Base-by-base conservation (phyloP, 1,140 invertebrate species). In the Drosophila erecta region DNA sequence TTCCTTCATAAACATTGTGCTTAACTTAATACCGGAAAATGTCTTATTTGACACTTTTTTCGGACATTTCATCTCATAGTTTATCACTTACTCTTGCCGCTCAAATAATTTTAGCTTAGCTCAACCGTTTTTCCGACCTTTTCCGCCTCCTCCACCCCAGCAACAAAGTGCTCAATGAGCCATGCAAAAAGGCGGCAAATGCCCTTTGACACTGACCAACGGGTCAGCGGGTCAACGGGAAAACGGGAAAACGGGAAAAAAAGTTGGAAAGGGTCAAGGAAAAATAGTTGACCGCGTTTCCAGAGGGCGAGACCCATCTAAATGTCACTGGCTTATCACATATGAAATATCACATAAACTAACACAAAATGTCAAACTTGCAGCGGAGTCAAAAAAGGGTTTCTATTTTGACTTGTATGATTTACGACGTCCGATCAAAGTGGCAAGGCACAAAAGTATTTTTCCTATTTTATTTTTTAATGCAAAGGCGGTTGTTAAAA, bases 331-430 rank as follows among this genome's bases (percentile, higher is more conserved):
- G 76, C 79, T 83, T 89, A 87, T 87, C 83, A 83, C 64, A 83
- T 79, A 79, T 81, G 83, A 83, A 87, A 87, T 87, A 87, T 87
- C 83, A 70, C 83, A 79, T 87, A 87, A 89, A 89, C 83, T 87
- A 85, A 85, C 57, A 81, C 81, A 86, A 86, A 87, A 89, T 87
- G 83, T 89, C 84, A 87, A 79, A 77, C 67, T 80, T 79, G 80
- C 79, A 66, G 72, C 58, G 44, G 30, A 40, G 60, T 38, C 24
- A 41, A 74, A 43, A 41, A 41, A 38, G 17, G 27, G 51, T 20
- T 17, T 65, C 44, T 46, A 24, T 44, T 57, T 58, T 57, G 54
- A 35, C 59, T 87, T 38, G 24, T 46, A 86, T 86, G 83, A 86
- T 86, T 87, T 86, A 86, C 83, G 83, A 86, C 69, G 70, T 66